phyloP scores from a whole-genome alignment of 2,113 vertebrate species.

The Cheilinus undulatus region DNA sequence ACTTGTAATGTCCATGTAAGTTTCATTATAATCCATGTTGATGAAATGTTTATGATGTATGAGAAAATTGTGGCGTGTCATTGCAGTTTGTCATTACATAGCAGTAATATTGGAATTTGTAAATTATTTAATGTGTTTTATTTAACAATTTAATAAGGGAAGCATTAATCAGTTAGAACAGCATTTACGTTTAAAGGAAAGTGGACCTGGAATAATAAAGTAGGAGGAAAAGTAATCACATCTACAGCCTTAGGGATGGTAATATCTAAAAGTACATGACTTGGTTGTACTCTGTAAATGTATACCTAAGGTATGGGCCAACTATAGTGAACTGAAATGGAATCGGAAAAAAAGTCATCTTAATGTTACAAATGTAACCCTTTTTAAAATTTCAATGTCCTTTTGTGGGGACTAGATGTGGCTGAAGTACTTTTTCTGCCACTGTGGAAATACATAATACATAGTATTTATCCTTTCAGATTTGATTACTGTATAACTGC shows the following conservation, averaged over 20 bases:
- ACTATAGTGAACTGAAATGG: not conserved
- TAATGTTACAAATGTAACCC: not conserved
- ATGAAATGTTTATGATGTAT: not conserved
- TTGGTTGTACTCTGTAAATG: not conserved
- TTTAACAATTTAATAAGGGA: not conserved
- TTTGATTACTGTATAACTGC: constrained; percentile 39
- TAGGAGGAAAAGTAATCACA: not conserved
- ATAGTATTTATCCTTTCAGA: constrained; percentile 41
- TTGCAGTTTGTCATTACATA: not conserved
- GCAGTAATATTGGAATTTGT: not conserved
- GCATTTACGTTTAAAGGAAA: not conserved
- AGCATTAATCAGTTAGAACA: not conserved
- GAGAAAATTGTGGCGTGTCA: not conserved
- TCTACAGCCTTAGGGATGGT: too few species aligned
- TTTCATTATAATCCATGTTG: not conserved
- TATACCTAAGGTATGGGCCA: not conserved
- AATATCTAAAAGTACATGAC: not conserved
- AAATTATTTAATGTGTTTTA: not conserved
- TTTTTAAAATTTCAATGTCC: not conserved
- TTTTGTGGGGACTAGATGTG: not conserved
- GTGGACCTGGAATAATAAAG: not conserved
- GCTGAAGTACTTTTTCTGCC: constrained; percentile 6
- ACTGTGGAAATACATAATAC: constrained; percentile 8
- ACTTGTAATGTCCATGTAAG: constrained; percentile 80
- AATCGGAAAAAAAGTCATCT: not conserved